Evolutionary conservation across 2,888 invertebrate species (phyloP), one percentile per base, ranked within the genome.

Genomic region (Xanthia togata): DNA sequence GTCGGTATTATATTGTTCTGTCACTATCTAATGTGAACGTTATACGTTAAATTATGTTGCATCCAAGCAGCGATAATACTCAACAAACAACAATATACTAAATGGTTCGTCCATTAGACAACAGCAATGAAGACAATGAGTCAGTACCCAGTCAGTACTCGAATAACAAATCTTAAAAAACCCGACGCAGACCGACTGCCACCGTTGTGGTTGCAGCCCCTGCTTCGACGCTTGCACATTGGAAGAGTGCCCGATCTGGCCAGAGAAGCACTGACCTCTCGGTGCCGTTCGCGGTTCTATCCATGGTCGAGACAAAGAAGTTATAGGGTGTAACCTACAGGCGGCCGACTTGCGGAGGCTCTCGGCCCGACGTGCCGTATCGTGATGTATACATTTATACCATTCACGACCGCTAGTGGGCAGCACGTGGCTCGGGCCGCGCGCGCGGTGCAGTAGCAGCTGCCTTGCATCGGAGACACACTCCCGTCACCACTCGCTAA

Each of bases 1-100:
- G 38, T n/a, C 17, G 5, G 57, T 44, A 44, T 70, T 78, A 35
- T 41, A 70, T 57, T 41, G n/a, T 76, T 0, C 26, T 50, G 59
- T 65, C 53, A 41, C 77, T 68, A 20, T 26, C 76, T 38, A 75
- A 76, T 64, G 59, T 23, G 63, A 17, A 59, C 57, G 41, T 41
- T 31, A 50, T 14, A 35, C 50, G 35, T 35, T 57, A 57, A 47
- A 35, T 65, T 44, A 44, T 65, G 70, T 64, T 75, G 41, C 75
- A 14, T 5, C 41, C 31, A 31, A 4, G 31, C n/a, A 38, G 44
- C 64, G 26, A 44, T 14, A 47, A 41, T 63, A 78, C n/a, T 53
- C 64, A 79, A 55, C n/a, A 35, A 50, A 47, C 17, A 14, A 67
- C 62, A 65, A 65, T n/a, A 17, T 44, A 53, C 35, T 41, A 31